These are phyloP conservation scores for Sander lucioperca DNA, from an alignment of 2,113 vertebrate genomes.

Conservation along the genomic window DNA sequence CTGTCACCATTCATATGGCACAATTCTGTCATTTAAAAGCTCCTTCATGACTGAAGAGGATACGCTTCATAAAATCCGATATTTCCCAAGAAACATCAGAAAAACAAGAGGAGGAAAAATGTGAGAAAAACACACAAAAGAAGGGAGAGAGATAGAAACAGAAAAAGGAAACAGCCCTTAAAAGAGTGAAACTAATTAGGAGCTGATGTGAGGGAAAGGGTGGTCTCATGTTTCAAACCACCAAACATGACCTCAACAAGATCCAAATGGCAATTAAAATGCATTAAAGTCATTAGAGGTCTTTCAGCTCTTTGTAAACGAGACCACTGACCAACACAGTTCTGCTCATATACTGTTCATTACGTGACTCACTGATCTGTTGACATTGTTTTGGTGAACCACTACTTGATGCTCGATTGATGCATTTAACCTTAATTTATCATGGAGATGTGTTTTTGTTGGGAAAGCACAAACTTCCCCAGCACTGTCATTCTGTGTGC, in stretches of 20 bases:
- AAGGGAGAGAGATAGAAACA: not conserved
- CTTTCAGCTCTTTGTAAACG: constrained; percentile 31
- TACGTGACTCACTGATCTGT: constrained; percentile 23
- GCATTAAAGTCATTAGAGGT: constrained; percentile 44
- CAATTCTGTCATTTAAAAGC: not conserved
- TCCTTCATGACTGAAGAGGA: not conserved
- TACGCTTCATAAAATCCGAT: not conserved
- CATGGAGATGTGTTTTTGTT: not conserved
- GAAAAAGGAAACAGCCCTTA: not conserved
- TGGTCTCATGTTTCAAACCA: constrained; percentile 44
- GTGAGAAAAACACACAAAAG: not conserved
- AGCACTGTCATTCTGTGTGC: not conserved
- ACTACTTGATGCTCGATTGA: not conserved
- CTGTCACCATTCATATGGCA: not conserved
- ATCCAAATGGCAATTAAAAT: constrained; percentile 44
- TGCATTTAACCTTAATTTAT: constrained; percentile 22
- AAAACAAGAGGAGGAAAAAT: not conserved
- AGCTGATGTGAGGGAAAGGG: constrained; percentile 28
- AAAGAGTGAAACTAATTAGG: constrained; percentile 2
- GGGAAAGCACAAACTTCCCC: constrained; percentile 18
- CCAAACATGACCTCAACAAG: constrained; percentile 52
- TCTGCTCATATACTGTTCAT: constrained; percentile 7
- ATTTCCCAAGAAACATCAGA: not conserved
- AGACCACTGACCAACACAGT: constrained; percentile 47
- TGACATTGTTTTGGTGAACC: constrained; percentile 26